A percentile compares a stretch with the other conserved stretches of the same genome.
Conservation (phyloP, 1,140 invertebrate genomes). For the Drosophila watanabei region DNA sequence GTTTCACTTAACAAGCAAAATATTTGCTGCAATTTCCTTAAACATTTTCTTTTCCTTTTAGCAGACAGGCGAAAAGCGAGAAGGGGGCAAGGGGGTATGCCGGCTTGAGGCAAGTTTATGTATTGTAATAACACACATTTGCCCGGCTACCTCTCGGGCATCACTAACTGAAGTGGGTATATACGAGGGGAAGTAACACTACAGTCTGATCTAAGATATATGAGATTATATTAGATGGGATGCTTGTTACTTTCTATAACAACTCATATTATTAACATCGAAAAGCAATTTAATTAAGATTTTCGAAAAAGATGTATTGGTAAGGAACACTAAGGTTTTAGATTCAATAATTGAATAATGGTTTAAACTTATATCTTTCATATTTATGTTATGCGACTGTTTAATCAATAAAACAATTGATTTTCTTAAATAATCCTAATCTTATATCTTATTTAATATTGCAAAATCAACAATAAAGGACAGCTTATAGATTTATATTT, state of each 20-base stretch:
- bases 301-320: not conserved
- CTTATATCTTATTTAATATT: too few species aligned
- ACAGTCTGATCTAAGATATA: not conserved
- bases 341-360: too few species aligned
- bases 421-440: too few species aligned
- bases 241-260: not conserved
- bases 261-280: not conserved
- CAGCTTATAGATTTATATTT: too few species aligned
- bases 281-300: not conserved
- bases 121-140: slow-evolving; percentile 65
- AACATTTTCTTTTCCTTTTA: slow-evolving; percentile 76
- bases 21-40: slow-evolving; percentile 83
- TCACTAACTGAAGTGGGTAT: slow-evolving; percentile 24
- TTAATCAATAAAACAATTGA: too few species aligned
- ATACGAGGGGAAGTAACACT: not conserved
- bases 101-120: slow-evolving; percentile 22
- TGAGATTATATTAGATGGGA: not conserved
- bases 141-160: slow-evolving; percentile 40
- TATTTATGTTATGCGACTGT: too few species aligned
- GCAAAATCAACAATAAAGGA: too few species aligned
- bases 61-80: slow-evolving; percentile 2
- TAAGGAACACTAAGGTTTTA: not conserved
- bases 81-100: slow-evolving; percentile 14
- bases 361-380: too few species aligned
- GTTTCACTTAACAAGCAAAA: slow-evolving; percentile 84